These are phyloP conservation scores for Mythimna albipuncta DNA, from an alignment of 2,888 invertebrate genomes.

Conservation along the genomic window DNA sequence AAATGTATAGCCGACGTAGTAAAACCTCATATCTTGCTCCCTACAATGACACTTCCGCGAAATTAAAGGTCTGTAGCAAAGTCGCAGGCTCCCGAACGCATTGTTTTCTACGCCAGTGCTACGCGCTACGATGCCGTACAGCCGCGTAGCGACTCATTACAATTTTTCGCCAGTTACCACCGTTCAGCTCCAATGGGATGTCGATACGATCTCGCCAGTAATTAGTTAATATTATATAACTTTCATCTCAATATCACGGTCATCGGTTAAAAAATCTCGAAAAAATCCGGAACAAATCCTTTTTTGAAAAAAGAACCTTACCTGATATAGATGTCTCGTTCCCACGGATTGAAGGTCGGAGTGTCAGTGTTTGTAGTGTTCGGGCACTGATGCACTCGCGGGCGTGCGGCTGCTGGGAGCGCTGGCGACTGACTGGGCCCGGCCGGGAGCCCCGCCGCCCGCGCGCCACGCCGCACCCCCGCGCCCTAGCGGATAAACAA, in stretches of 20 bases:
- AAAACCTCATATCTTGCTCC: slow-evolving; percentile 21
- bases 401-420: slow-evolving; percentile 78
- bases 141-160: slow-evolving; percentile 64
- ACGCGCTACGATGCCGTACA: slow-evolving; percentile 65
- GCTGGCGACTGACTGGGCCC: slow-evolving; percentile 86
- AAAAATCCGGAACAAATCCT: slow-evolving; percentile 52
- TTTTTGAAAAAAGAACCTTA: slow-evolving; percentile 75
- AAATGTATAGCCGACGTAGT: slow-evolving; percentile 46
- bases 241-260: slow-evolving; percentile 38
- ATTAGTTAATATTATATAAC: slow-evolving; percentile 66
- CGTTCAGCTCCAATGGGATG: slow-evolving; percentile 45
- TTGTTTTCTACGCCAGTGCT: slow-evolving; percentile 66
- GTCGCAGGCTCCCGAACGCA: slow-evolving; percentile 58
- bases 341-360: slow-evolving; percentile 88
- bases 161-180: slow-evolving; percentile 55
- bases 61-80: slow-evolving; percentile 49
- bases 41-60: slow-evolving; percentile 55
- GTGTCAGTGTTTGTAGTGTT: slow-evolving; percentile 76
- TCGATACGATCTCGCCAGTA: slow-evolving; percentile 51
- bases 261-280: slow-evolving; percentile 14
- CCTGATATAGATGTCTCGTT: slow-evolving; percentile 89
- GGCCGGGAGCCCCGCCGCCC: slow-evolving; percentile 84
- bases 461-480: slow-evolving; percentile 71
- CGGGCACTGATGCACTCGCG: slow-evolving; percentile 82
- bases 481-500: slow-evolving; percentile 89